Percentiles rank a stretch among this genome's conserved stretches.
Evolutionary conservation across 2,113 vertebrate genomes (phyloP).

Genomic region (Pycnonotus jocosus): DNA sequence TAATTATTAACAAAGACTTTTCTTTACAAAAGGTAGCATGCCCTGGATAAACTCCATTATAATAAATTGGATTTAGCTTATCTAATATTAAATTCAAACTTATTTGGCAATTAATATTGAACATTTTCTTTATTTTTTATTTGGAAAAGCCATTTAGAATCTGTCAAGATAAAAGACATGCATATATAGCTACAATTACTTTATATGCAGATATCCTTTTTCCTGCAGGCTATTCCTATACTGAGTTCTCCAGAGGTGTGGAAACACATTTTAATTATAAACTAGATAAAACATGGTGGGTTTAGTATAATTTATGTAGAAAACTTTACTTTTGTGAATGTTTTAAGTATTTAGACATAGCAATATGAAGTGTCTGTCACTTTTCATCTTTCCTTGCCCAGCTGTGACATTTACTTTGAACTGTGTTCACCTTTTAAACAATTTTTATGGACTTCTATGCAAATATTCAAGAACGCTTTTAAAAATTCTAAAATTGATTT

Average conservation of each 20-base stretch:
- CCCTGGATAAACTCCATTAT: not conserved
- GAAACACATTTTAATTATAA: not conserved
- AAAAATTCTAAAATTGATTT: not conserved
- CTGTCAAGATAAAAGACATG: not conserved
- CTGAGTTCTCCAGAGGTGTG: not conserved
- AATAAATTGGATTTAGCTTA: not conserved
- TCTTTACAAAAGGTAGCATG: not conserved
- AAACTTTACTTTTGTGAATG: not conserved
- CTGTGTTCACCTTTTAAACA: not conserved
- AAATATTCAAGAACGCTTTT: not conserved
- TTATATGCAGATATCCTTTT: not conserved
- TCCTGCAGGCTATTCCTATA: not conserved
- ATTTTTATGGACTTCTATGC: not conserved
- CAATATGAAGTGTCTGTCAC: not conserved
- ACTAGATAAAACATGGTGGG: accelerated
- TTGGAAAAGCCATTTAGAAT: not conserved
- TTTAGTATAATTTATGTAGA: not conserved
- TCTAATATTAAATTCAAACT: not conserved
- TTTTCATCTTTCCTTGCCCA: not conserved
- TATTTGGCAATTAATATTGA: not conserved
- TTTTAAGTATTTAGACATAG: not conserved
- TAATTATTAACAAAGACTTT: not conserved
- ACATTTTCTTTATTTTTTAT: not conserved
- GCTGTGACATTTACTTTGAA: not conserved
- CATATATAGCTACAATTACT: not conserved